Base-by-base conservation (phyloP, 2,113 vertebrate genomes). In the Tychaedon coryphoeus region DNA sequence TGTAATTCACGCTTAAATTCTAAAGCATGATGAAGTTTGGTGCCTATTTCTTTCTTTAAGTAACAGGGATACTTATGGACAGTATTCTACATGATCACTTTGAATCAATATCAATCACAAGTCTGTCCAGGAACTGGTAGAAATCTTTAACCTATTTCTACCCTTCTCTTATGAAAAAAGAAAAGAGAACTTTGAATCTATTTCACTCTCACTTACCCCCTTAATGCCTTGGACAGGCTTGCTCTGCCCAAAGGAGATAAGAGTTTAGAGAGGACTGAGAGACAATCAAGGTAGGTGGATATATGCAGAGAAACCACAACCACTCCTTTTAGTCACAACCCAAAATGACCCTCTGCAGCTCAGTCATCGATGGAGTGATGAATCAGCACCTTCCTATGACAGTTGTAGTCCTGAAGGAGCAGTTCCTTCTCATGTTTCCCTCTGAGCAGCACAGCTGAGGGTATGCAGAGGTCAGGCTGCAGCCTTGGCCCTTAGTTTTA, bases 301-400 rank as follows among this genome's bases (percentile, higher is more conserved):
- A 56, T 70, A 48, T 28, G 31, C 47, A 62, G n/a, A 77, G 75
- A 88, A 94, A 96, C 93, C 88, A 71, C 88, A 96, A 58, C 28
- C 81, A 90, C 92, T 93, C 76, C 50, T 76, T 82, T 64, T 42
- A 94, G 88, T 34, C 60, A 74, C 94, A 93, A 50, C 67, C 85
- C 85, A 94, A 93, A 94, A 83, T 74, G 74, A 94, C 93, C 87
- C 85, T 92, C 90, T 96, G 78, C 50, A 95, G 48, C 51, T 94
- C 75, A 80, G 56, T 75, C 64, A 86, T 90, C 81, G 42, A 1
- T 22, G 25, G 54, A 93, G 87, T 91, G 95, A 95, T 96, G 93
- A 95, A 94, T 96, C 88, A 93, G 85, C 93, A 96, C 94, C 90
- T 94, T 95, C 93, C 31, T 80, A 80, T 84, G 92, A 94, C 88